Conservation (phyloP, 1,140 invertebrate genomes). For the Agrilus planipennis region DNA sequence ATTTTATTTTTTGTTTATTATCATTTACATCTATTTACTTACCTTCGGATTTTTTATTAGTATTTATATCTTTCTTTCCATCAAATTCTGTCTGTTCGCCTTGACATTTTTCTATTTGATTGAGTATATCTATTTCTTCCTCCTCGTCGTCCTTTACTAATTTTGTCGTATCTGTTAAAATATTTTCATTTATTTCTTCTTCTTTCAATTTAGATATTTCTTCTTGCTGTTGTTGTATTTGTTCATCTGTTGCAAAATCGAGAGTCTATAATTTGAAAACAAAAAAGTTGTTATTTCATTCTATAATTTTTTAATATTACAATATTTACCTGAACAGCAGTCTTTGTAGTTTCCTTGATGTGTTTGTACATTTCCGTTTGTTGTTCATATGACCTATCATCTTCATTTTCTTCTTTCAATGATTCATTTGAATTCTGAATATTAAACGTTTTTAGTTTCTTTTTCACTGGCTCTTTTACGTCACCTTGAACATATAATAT, state of each 20-base stretch:
- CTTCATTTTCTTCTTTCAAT: slow-evolving; percentile 37
- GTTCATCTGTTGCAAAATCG: slow-evolving; percentile 69
- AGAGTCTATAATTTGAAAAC: slow-evolving; percentile 35
- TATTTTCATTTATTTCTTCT: slow-evolving; percentile 37
- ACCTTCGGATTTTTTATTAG: slow-evolving; percentile 33
- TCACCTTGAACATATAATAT: slow-evolving; percentile 29
- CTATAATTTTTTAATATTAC: background rate
- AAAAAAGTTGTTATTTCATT: background rate
- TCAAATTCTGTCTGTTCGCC: slow-evolving; percentile 37
- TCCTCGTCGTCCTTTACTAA: slow-evolving; percentile 37
- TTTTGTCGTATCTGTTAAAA: slow-evolving; percentile 37
- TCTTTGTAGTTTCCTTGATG: slow-evolving; percentile 64
- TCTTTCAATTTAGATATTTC: slow-evolving; percentile 48
- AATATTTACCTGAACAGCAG: slow-evolving; percentile 40
- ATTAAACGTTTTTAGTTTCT: slow-evolving; percentile 41
- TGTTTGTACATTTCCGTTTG: slow-evolving; percentile 73
- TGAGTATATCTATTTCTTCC: slow-evolving; percentile 48
- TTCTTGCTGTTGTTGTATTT: slow-evolving; percentile 57
- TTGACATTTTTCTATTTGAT: slow-evolving; percentile 29
- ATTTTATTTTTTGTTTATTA: background rate
- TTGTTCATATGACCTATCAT: slow-evolving; percentile 34
- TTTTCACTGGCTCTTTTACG: slow-evolving; percentile 34
- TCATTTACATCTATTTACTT: too few species aligned
- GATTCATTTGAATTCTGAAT: slow-evolving; percentile 32
- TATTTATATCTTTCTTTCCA: slow-evolving; percentile 35